These are phyloP conservation scores for Hypselothyrea guttata DNA, from an alignment of 2,888 invertebrate species.

Conservation along the genomic window DNA sequence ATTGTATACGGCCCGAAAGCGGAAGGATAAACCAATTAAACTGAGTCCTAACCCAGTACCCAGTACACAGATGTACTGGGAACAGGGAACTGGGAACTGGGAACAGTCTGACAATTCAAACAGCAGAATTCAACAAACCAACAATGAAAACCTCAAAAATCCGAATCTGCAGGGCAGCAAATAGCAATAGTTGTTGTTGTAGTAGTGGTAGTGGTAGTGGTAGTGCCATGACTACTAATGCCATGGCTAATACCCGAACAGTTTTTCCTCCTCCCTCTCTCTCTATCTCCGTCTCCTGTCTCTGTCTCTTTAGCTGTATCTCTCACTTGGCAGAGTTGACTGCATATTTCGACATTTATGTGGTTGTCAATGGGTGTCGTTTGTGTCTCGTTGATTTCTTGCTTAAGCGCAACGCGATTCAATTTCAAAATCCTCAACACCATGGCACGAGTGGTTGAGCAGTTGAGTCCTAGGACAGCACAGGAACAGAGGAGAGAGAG, in stretches of 20 bases:
- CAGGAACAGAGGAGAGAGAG: neutral
- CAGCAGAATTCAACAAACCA: constrained; percentile 73
- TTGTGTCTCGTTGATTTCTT: constrained; percentile 72
- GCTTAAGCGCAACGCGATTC: constrained; percentile 72
- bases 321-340: constrained; percentile 15
- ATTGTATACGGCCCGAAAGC: constrained; percentile 22
- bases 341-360: constrained; percentile 76
- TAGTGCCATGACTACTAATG: constrained; percentile 70
- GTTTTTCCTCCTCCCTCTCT: neutral
- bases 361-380: constrained; percentile 73
- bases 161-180: constrained; percentile 57
- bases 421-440: constrained; percentile 72
- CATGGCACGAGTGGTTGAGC: constrained; percentile 63
- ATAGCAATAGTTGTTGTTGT: constrained; percentile 11
- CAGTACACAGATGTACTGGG: constrained; percentile 23
- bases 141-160: constrained; percentile 76
- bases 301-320: no score
- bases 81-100: neutral
- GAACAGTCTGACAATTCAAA: constrained; percentile 64
- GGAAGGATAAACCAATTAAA: constrained; percentile 73
- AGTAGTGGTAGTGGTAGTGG: constrained; percentile 10
- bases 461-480: neutral
- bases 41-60: constrained; percentile 49
- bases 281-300: no score
- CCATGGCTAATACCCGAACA: constrained; percentile 25